Base-by-base conservation (phyloP, 2,888 invertebrate genomes). In the Drosophila rubida region DNA sequence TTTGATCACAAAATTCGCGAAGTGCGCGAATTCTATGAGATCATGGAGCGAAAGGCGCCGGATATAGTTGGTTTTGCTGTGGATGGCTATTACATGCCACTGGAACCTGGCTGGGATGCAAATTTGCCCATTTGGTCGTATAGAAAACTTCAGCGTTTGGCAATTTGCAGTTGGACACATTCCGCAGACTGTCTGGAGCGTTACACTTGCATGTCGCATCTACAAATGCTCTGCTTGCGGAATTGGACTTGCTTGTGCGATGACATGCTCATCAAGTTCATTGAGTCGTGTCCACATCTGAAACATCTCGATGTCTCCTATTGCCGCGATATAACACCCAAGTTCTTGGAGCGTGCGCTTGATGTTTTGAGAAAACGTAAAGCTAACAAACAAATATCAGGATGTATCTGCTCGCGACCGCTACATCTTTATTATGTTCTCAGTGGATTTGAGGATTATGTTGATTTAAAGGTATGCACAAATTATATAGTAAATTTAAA, bases 251-350 rank as follows among this genome's bases (percentile, higher is more conserved):
- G 69, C 22, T 55, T 88, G 30, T 74, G 64, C 14, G 89, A 89
- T 57, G 78, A 79, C 22, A 68, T 78, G 23, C 48, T 90, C 4
- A 49, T 89, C 2, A 72, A 79, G 30, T 83, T 90, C 32, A 66
- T 90, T 6, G 74, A 80, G 8, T 39, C 63, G 4, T 90, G 90
- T 39, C 84, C 87, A 11, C 51, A 72, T 11, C 68, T 90, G 13
- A 78, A 81, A 16, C 87, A 89, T 57, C 75, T 90, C 11, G 90
- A 90, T 73, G 75, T 90, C 0, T 88, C 89, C 16, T 90, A 90
- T 14, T 90, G 90, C 16, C 73, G 72, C 0, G 68, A 74, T 6
- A 63, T 90, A 8, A 81, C 88, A 1, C 76, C 79, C 2, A 65
- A 72, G 1, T 78, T 90, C 54, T 49, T 89, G 13, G 37, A 75